Base-by-base conservation (phyloP, 2,797 vertebrate genomes). In the Dromococcyx pavoninus region DNA sequence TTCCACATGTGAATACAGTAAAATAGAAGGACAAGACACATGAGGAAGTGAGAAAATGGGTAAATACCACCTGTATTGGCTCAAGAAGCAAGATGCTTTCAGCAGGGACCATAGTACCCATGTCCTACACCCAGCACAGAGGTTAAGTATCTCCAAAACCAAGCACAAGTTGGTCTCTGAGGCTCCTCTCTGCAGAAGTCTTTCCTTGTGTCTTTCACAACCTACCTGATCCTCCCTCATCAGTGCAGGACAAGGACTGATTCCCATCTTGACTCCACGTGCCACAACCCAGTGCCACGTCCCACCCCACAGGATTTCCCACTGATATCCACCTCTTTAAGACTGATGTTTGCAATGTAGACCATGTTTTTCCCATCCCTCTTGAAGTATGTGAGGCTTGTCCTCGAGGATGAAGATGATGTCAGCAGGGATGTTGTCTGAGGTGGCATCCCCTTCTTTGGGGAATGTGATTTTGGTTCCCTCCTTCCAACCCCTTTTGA, bases 381-480 rank as follows among this genome's bases (percentile, higher is more conserved):
- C 96, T 98, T 99, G 98, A 99, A 99, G 97, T 99, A 99, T 0
- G 35, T 99, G 99, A 24, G 99, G 99, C 97, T 99, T 99, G 98
- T 99, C 99, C 97, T 99, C 99, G 54, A 99, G 98, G 91, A 99
- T 98, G 90, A 99, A 99, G 91, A 99, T 98, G 8, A 99, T 99
- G 96, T 99, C 99, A 0, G 99, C 99, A 16, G 99, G 99, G 98
- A 99, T 99, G 97, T 99, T 99, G 96, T 99, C 99, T 0, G 99
- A 99, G 11, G 99, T 99, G 97, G 99, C 99, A 5, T 99, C 99
- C 2, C 99, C 99, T 96, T 99, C 99, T 93, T 99, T 99, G 86
- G 99, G 99, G 96, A 99, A 99, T 74, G 99, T 99, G 98, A 99
- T 99, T 98, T 99, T 99, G 97, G 99, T 99, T 91, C 99, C 99